A percentile compares a stretch with the other conserved stretches of the same genome.
Conservation (phyloP, 2,113 vertebrate genomes). For the Prionailurus bengalensis region DNA sequence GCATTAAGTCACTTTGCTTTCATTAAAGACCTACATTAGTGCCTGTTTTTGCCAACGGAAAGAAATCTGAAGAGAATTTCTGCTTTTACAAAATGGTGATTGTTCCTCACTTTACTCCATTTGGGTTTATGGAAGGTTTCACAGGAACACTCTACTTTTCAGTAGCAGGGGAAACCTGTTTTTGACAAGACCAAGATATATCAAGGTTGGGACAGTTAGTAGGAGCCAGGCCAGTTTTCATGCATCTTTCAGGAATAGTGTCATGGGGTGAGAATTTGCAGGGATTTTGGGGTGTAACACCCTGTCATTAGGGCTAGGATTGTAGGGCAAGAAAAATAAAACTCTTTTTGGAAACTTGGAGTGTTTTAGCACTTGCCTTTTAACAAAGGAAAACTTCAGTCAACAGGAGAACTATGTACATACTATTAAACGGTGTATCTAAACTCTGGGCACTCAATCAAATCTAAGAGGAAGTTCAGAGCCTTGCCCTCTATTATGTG, state of each 20-base stretch:
- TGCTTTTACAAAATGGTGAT: not conserved
- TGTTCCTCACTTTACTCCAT: not conserved
- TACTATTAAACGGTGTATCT: not conserved
- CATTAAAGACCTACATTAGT: not conserved
- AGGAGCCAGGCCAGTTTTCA: not conserved
- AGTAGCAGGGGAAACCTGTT: not conserved
- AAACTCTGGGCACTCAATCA: not conserved
- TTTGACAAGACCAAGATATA: not conserved
- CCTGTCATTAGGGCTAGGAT: not conserved
- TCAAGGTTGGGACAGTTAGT: not conserved
- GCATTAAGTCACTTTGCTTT: not conserved
- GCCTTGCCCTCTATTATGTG: no score
- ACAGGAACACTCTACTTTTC: not conserved
- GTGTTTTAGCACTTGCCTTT: not conserved
- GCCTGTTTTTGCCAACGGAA: not conserved
- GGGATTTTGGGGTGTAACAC: not conserved
- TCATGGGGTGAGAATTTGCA: not conserved
- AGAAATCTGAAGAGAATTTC: not conserved
- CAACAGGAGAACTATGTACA: not conserved
- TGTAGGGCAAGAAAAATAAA: not conserved
- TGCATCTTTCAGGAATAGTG: not conserved
- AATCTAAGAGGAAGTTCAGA: not conserved
- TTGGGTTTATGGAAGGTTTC: not conserved
- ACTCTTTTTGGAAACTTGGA: not conserved
- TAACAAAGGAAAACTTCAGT: not conserved